Evolutionary conservation across 2,113 vertebrate species (phyloP).

Genomic region (Pseudonaja textilis): DNA sequence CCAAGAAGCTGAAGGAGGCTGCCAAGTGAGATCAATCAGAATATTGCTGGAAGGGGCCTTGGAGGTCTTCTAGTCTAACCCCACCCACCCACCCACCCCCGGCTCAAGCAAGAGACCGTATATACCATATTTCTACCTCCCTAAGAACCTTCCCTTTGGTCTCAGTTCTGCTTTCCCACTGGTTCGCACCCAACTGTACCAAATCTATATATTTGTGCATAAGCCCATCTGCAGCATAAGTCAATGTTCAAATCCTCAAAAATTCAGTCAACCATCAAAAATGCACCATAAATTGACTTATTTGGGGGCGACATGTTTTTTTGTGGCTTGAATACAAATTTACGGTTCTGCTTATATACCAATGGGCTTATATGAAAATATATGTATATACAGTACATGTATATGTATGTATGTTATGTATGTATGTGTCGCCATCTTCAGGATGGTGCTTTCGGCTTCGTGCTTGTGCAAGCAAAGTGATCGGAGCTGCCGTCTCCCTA

Average conservation of each 20-base stretch:
- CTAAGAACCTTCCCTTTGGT: no score
- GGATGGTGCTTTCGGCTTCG: no score
- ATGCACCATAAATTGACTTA: not conserved
- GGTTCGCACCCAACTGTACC: not conserved
- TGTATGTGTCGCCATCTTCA: no score
- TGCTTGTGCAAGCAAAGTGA: no score
- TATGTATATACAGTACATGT: no score
- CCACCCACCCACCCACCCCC: no score
- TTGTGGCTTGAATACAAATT: not conserved
- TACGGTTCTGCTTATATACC: not conserved
- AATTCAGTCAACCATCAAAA: not conserved
- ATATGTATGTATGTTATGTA: no score
- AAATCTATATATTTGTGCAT: not conserved
- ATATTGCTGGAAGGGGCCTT: not conserved
- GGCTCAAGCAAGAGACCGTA: no score
- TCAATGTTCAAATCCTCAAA: not conserved
- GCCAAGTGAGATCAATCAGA: conserved; percentile 69
- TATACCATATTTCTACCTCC: no score
- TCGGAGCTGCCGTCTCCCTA: no score
- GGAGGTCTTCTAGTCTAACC: not conserved
- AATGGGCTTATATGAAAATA: no score
- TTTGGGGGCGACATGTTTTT: not conserved
- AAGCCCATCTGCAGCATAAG: not conserved
- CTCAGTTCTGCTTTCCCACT: not conserved
- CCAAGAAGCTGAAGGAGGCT: conserved; percentile 77